phyloP scores from a whole-genome alignment of 2,888 invertebrate species.

The Gymnosoma rotundatum region DNA sequence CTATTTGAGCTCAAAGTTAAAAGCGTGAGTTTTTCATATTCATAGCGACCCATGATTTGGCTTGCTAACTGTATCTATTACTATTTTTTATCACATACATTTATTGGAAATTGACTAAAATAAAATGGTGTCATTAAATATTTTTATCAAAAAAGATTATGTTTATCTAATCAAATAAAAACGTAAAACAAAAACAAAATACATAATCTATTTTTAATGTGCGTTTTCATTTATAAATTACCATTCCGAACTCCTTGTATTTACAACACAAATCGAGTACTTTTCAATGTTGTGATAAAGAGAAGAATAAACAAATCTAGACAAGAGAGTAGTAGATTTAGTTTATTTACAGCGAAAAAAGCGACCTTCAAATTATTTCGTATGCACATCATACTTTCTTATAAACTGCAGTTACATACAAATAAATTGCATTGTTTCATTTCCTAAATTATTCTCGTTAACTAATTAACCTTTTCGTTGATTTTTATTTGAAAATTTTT shows the following conservation, averaged over 20 bases:
- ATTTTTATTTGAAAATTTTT: too few species aligned
- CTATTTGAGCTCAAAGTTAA: constrained; percentile 47
- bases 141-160: too few species aligned
- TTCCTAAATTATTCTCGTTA: neutral
- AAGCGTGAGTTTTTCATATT: constrained; percentile 54
- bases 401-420: neutral
- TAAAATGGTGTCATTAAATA: too few species aligned
- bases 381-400: neutral
- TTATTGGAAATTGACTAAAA: too few species aligned
- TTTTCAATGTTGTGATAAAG: neutral
- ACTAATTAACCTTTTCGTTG: neutral
- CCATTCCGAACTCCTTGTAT: neutral
- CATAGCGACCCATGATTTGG: constrained; percentile 51
- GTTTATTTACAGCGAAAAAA: neutral
- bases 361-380: neutral
- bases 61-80: neutral
- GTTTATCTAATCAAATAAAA: too few species aligned
- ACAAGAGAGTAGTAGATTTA: neutral
- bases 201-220: too few species aligned
- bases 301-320: neutral
- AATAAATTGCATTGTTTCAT: neutral
- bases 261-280: neutral
- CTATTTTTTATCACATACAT: neutral
- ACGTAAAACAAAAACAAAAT: too few species aligned
- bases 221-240: neutral